Percentiles rank a stretch among this genome's conserved stretches.
These are phyloP conservation scores for Synanthedon tipuliformis DNA, from an alignment of 2,888 invertebrate genomes.

Conservation along the genomic window DNA sequence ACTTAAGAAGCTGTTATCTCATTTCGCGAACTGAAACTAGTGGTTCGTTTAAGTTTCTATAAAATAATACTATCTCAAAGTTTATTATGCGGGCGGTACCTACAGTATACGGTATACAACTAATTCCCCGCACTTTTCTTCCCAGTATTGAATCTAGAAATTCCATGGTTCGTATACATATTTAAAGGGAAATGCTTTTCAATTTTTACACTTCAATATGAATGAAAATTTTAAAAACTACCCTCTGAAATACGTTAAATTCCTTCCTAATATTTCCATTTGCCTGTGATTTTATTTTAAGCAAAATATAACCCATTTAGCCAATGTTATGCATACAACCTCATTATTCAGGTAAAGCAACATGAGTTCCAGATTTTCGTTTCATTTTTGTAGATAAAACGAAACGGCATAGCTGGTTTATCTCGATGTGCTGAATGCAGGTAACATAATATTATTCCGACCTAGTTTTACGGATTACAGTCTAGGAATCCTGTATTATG, in stretches of 20 bases:
- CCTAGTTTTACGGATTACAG: conserved; percentile 25
- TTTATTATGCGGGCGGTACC: conserved; percentile 18
- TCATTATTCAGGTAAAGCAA: conserved; percentile 1
- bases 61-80: conserved; percentile 14
- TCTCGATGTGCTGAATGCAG: conserved; percentile 12
- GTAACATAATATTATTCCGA: conserved; percentile 40
- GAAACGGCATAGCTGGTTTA: background rate
- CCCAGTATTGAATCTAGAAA: too few relatives aligned
- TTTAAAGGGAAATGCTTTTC: too few relatives aligned
- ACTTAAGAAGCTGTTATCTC: conserved; percentile 52
- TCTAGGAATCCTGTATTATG: background rate
- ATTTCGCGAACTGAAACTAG: conserved; percentile 31
- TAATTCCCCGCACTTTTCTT: too few relatives aligned
- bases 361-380: conserved; percentile 3
- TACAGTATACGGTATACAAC: too few relatives aligned
- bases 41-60: conserved; percentile 31
- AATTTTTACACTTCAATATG: too few relatives aligned
- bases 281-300: too few relatives aligned
- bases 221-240: too few relatives aligned
- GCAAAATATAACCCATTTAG: too few relatives aligned
- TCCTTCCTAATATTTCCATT: too few relatives aligned
- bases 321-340: background rate
- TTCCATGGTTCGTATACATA: too few relatives aligned
- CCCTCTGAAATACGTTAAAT: too few relatives aligned
- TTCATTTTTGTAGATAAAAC: background rate